phyloP scores from a whole-genome alignment of 2,113 vertebrate species.

The Formicarius rufipectus region DNA sequence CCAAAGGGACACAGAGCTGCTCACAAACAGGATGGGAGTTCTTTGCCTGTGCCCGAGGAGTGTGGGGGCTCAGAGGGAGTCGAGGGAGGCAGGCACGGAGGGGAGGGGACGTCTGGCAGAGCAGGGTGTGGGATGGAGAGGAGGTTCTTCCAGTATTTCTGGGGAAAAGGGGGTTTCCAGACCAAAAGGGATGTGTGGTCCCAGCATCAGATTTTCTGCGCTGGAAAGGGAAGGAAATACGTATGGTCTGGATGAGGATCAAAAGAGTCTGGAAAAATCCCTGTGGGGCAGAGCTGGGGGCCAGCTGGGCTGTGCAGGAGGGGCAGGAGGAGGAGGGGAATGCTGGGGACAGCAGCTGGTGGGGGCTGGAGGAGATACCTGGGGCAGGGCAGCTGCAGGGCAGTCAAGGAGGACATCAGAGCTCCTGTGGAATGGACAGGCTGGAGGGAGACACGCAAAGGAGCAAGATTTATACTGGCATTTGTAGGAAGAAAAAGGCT shows the following conservation, averaged over 20 bases:
- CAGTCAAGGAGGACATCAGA: not conserved
- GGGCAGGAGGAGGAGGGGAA: not conserved
- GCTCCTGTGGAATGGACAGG: fast-evolving
- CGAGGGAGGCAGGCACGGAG: not conserved
- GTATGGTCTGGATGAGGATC: not conserved
- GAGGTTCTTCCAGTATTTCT: not conserved
- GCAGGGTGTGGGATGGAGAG: fast-evolving
- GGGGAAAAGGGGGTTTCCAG: not conserved
- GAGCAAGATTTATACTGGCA: not conserved
- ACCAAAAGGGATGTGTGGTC: fast-evolving
- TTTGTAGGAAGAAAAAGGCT: not conserved
- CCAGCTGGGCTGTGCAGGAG: fast-evolving
- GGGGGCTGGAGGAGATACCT: fast-evolving
- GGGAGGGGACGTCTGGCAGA: not conserved
- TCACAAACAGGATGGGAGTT: not conserved
- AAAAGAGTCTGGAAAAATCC: not conserved
- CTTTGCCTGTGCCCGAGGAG: fast-evolving
- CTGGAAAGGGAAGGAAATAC: not conserved
- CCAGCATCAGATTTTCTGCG: not conserved
- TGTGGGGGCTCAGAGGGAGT: too few species aligned
- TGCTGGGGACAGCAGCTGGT: not conserved
- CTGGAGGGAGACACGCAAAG: not conserved
- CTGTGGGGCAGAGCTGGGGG: not conserved
- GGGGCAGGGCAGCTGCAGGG: not conserved
- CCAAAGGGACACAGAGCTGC: not conserved